Conservation (phyloP, 1,140 invertebrate genomes). For the Aphidius gifuensis region DNA sequence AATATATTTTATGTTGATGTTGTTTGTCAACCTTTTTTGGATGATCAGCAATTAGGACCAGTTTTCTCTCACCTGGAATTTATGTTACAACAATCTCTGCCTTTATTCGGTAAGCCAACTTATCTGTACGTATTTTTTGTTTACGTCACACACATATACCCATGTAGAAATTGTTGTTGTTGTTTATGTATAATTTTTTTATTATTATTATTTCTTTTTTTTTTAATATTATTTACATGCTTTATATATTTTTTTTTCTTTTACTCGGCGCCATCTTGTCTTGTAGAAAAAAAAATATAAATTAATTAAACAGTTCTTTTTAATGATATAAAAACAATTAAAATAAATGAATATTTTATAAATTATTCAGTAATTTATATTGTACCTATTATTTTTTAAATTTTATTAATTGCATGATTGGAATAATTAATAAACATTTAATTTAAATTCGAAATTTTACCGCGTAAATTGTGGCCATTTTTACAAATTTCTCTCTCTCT, state of each 20-base stretch:
- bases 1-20: no score
- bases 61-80: background rate
- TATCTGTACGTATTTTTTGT: background rate
- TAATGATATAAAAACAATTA: no score
- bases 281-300: constrained; percentile 8
- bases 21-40: constrained; percentile 11
- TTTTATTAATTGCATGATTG: no score
- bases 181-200: constrained; percentile 1
- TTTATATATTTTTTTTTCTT: no score
- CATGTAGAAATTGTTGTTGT: background rate
- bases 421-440: no score
- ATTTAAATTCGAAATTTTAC: no score
- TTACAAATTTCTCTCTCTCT: no score
- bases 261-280: constrained; percentile 14
- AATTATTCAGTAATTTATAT: no score
- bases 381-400: no score
- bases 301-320: no score
- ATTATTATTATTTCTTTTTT: constrained; percentile 14
- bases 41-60: background rate
- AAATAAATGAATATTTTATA: no score
- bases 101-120: constrained; percentile 18
- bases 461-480: no score
- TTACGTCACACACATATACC: constrained; percentile 14
- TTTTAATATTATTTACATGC: constrained; percentile 14
- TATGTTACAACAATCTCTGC: constrained; percentile 9